A percentile compares a stretch with the other conserved stretches of the same genome.
Evolutionary conservation across 1,140 invertebrate species (phyloP).

Genomic region (Lasioglossum albipes): DNA sequence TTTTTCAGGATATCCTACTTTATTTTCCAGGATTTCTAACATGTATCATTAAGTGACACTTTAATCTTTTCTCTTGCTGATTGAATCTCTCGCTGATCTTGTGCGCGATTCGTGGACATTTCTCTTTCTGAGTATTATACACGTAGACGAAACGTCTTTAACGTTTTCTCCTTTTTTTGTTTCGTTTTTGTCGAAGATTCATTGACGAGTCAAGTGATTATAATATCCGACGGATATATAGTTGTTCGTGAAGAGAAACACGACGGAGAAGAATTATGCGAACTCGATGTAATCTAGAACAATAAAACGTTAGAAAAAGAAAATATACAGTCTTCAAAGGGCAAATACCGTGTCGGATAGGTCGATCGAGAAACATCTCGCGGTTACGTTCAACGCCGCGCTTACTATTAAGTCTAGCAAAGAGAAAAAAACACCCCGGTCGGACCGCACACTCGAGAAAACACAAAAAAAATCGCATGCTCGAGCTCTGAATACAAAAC

Average conservation of each 20-base stretch:
- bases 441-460: neutral
- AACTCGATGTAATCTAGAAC: conserved; percentile 13
- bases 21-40: conserved; percentile 70
- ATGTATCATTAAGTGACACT: conserved; percentile 41
- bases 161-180: neutral
- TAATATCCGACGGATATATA: neutral
- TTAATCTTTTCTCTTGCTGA: conserved; percentile 7
- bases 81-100: neutral
- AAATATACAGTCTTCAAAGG: neutral
- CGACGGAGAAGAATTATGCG: conserved; percentile 6
- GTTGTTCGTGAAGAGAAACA: conserved; percentile 5
- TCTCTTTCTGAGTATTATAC: neutral
- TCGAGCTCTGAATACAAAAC: neutral
- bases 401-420: neutral
- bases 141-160: neutral
- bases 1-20: conserved; percentile 72
- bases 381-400: neutral
- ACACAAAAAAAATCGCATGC: neutral
- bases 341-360: conserved; percentile 11
- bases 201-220: conserved; percentile 1
- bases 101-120: neutral
- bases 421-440: neutral
- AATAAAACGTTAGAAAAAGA: neutral
- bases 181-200: neutral
- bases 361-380: neutral